phyloP scores from a whole-genome alignment of 1,140 invertebrate genomes.

The Diabrotica virgifera region DNA sequence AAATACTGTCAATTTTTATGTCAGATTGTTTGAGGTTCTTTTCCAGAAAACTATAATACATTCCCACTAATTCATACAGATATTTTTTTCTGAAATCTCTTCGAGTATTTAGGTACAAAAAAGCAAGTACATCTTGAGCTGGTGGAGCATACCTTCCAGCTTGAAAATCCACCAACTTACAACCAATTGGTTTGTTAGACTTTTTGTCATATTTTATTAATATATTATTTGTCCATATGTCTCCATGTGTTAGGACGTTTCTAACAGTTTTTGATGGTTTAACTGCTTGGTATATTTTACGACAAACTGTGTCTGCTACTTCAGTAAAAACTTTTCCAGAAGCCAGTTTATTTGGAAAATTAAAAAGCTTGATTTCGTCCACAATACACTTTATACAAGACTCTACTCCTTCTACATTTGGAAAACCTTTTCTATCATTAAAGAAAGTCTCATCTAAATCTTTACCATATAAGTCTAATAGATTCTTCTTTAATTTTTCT shows the following conservation, averaged over 20 bases:
- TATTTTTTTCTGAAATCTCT: slow-evolving; percentile 40
- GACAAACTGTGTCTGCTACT: slow-evolving; percentile 10
- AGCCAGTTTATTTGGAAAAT: slow-evolving; percentile 7
- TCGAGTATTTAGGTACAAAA: slow-evolving; percentile 48
- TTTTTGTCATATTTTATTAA: slow-evolving; percentile 45
- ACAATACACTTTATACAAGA: slow-evolving; percentile 27
- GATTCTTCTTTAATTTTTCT: slow-evolving; percentile 22
- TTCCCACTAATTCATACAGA: slow-evolving; percentile 30
- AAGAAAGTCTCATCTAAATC: slow-evolving; percentile 33
- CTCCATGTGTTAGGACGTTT: slow-evolving; percentile 49
- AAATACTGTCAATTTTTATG: slow-evolving; percentile 25
- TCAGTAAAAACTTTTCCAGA: slow-evolving; percentile 17
- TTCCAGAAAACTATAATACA: slow-evolving; percentile 33
- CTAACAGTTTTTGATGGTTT: slow-evolving; percentile 29
- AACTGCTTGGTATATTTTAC: slow-evolving; percentile 23
- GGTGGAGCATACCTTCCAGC: slow-evolving; percentile 49
- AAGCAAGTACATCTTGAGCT: slow-evolving; percentile 49
- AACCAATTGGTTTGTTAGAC: slow-evolving; percentile 38
- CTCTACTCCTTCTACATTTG: slow-evolving; percentile 23
- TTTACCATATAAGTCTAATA: slow-evolving; percentile 24
- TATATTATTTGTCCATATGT: slow-evolving; percentile 51
- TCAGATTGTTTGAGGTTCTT: slow-evolving; percentile 26
- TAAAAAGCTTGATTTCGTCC: slow-evolving; percentile 27
- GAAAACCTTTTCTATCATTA: slow-evolving; percentile 24
- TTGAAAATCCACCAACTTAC: slow-evolving; percentile 51